Evolutionary conservation across 2,888 invertebrate species (phyloP), one percentile per base, ranked within the genome.

Genomic region (Gymnocheta viridis): DNA sequence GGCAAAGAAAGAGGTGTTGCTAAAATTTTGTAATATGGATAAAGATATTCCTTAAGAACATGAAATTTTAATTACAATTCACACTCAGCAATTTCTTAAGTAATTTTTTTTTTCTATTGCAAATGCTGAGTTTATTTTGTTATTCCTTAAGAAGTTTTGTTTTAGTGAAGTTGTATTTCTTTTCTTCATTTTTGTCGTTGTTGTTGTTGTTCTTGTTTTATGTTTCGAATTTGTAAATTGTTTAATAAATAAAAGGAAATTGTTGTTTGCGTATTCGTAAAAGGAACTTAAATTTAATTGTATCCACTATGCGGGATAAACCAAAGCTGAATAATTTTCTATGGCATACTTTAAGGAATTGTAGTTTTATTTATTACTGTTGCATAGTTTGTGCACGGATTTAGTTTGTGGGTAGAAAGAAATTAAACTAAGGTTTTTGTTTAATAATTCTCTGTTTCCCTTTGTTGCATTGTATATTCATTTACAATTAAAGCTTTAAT

Each of bases 61-160:
- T 85, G 60, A 69, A 82, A 82, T 78, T 85, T 82, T 74, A 82
- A 85, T 85, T 85, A 82, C 81, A 85, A 69, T 79, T 82, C 74
- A 54, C 76, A 67, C 70, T 82, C 44, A 49, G 47, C 56, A 73
- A 22, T 54, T 62, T 67, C 41, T 70, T 22, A 32, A 14, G 17
- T 44, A n/a, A 12, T 24, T 51, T 44, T 38, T 44, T 67, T 47
- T 60, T 35, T 62, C 47, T 44, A 27, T 76, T 56, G 54, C 17
- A 69, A 69, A 12, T 60, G 67, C 38, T 58, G 38, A 60, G 62
- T 62, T 79, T 69, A 74, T 70, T 78, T 54, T 82, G 4, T n/a
- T n/a, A 74, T 51, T 47, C 66, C 12, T 49, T 38, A 38, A 60
- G 38, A 12, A 78, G 38, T 78, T 78, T 78, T 60, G 58, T 60